Evolutionary conservation across 2,113 vertebrate species (phyloP).

Genomic region (Vidua macroura): DNA sequence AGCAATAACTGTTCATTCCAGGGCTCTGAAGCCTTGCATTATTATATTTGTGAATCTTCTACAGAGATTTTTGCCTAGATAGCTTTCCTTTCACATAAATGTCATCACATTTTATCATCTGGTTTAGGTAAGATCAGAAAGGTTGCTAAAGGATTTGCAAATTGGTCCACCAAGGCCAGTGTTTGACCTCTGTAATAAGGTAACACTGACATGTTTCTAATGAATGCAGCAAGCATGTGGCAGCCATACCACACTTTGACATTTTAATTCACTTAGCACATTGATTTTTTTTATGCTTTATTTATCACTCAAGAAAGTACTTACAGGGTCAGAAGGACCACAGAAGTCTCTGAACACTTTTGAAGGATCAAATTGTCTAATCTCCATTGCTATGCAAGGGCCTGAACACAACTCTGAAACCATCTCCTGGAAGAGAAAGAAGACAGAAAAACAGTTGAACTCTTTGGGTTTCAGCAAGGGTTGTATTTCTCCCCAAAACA

Average conservation of each 20-base stretch:
- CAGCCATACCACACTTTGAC: neutral
- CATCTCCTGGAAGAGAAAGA: slow-evolving; percentile 78
- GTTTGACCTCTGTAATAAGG: neutral
- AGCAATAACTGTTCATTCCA: neutral
- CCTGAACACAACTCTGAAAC: slow-evolving; percentile 89
- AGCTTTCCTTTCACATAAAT: neutral
- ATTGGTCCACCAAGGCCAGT: neutral
- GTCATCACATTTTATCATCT: neutral
- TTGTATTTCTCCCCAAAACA: neutral
- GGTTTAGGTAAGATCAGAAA: neutral
- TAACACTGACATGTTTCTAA: neutral
- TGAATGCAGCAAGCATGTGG: neutral
- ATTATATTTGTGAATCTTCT: neutral
- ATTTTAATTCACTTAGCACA: neutral
- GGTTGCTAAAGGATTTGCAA: neutral
- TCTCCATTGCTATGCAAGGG: slow-evolving; percentile 89
- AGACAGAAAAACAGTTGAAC: neutral
- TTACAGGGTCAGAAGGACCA: slow-evolving; percentile 93
- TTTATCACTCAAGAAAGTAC: slow-evolving; percentile 60
- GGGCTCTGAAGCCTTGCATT: neutral
- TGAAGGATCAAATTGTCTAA: slow-evolving; percentile 74
- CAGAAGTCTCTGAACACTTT: slow-evolving; percentile 90
- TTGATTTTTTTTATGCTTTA: neutral
- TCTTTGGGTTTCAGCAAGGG: neutral
- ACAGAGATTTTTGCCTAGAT: neutral